Conservation (phyloP, 2,888 invertebrate species). For the Catocala sponsa region DNA sequence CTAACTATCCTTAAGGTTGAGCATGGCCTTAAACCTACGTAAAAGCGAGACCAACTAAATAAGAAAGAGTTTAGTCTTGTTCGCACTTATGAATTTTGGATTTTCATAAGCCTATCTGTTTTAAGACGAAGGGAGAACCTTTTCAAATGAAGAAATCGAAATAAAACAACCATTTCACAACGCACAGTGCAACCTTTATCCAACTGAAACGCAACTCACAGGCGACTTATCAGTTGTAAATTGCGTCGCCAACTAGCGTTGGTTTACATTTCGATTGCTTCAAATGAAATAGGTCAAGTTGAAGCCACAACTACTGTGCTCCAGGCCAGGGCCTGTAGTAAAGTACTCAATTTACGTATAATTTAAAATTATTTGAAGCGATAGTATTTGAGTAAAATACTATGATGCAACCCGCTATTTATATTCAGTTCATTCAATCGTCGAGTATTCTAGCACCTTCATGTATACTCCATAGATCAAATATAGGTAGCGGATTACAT, state of each 20-base stretch:
- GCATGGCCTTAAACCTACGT: constrained; percentile 23
- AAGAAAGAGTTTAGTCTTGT: constrained; percentile 1
- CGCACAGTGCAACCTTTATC: too few species aligned
- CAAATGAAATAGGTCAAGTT: not conserved
- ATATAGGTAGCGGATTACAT: constrained; percentile 52
- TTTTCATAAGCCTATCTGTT: not conserved
- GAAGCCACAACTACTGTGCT: constrained; percentile 19
- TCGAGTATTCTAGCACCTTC: constrained; percentile 61
- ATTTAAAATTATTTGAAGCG: constrained; percentile 43
- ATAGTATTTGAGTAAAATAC: constrained; percentile 32
- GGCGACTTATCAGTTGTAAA: not conserved
- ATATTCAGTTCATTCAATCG: constrained; percentile 42
- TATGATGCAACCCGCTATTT: constrained; percentile 52
- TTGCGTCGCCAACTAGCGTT: too few species aligned
- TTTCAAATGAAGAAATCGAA: not conserved
- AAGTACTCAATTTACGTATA: constrained; percentile 38
- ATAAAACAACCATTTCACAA: not conserved
- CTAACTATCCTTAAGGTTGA: constrained; percentile 18
- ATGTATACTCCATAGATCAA: constrained; percentile 51
- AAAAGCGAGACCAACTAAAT: constrained; percentile 18
- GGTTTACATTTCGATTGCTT: not conserved
- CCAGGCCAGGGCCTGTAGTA: constrained; percentile 26
- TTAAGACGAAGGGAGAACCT: not conserved
- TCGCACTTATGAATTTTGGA: constrained; percentile 2
- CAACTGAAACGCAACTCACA: not conserved